Base-by-base conservation (phyloP, 2,113 vertebrate genomes). In the Eublepharis macularius region DNA sequence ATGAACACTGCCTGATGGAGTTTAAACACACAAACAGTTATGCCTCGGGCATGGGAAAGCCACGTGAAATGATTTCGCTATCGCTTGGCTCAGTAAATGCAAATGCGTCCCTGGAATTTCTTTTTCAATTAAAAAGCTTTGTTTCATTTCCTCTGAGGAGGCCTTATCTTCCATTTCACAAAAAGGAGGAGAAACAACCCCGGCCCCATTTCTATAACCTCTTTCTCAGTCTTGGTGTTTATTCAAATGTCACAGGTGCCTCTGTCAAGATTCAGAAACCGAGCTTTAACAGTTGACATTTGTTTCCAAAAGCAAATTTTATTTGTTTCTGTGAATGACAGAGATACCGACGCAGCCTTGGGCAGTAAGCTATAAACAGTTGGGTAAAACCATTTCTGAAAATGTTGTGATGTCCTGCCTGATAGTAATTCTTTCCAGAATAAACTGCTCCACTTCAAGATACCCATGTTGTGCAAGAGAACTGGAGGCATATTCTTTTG, bases 231-330 rank as follows among this genome's bases (percentile, higher is more conserved):
- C 63, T 70, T 41, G 63, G n/a, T 72, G 17, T 82, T 76, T 82
- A 86, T 57, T 73, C 36, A 87, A 87, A 82, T 77, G 39, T 82
- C 74, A 78, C 65, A 82, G 39, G 47, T 77, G 29, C 41, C n/a
- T 41, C 49, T 82, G 65, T 63, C 36, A 34, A 60, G 49, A 41
- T 72, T 45, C 66, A 77, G 57, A 47, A 47, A 24, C 34, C 45
- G 70, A 77, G 65, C 49, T 47, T 65, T 24, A 57, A 57, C 11
- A 19, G 32, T 9, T 72, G 34, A 81, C 45, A 54, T 76, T 80
- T 77, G 51, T 34, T 82, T 70, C 63, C 39, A 60, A 78, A 72
- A 49, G 41, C 26, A 82, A 78, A 72, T 51, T 60, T 60, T 63
- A 32, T 80, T 76, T 68, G 13, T 39, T 60, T 43, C 39, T 26